Base-by-base conservation (phyloP, 2,113 vertebrate genomes). In the Cephalopholis sonnerati region DNA sequence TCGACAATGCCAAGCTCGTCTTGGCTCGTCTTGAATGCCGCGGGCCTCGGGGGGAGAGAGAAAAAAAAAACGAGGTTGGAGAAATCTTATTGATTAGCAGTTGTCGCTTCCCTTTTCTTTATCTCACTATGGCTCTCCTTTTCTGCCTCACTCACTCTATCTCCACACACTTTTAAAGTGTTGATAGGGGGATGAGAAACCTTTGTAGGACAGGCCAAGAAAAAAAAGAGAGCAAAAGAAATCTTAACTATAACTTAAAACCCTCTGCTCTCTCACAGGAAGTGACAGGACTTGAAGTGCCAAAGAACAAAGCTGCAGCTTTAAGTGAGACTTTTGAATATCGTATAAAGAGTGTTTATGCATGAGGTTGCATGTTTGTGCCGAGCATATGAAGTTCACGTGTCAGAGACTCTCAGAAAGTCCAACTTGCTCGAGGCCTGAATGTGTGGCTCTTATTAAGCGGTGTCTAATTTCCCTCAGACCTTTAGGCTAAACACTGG, bases 1-100 rank as follows among this genome's bases (percentile, higher is more conserved):
- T 94, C 83, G 81, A 94, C 93, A 94, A 94, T 94, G 94, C 94
- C 94, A 94, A 94, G 92, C 91, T 93, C 89, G 84, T 89, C 91
- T 94, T 94, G 94, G 94, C 94, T 94, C 90, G 79, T 93, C 94
- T 94, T 94, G 91, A 93, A 94, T 94, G 94, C 92, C 82, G 70
- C 44, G 16, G 90, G 91, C 90, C 93, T 89, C 81, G 6, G 67
- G 46, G 64, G 57, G n/a, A 8, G 57, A 29, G 68, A 24, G 48
- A 17, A 24, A 55, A 15, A 74, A 61, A 79, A 87, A 83, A 78
- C 55, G 78, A 88, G 91, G 88, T 90, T 92, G 79, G 82, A 91
- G 87, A 92, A 93, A 92, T 93, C 93, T 91, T 94, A 93, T 94
- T 94, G 94, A 94, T 94, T 94, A 94, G 90, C 93, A 91, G 89